These are phyloP conservation scores for Tromatobia lineatoria DNA, from an alignment of 2,888 invertebrate genomes.

Conservation along the genomic window DNA sequence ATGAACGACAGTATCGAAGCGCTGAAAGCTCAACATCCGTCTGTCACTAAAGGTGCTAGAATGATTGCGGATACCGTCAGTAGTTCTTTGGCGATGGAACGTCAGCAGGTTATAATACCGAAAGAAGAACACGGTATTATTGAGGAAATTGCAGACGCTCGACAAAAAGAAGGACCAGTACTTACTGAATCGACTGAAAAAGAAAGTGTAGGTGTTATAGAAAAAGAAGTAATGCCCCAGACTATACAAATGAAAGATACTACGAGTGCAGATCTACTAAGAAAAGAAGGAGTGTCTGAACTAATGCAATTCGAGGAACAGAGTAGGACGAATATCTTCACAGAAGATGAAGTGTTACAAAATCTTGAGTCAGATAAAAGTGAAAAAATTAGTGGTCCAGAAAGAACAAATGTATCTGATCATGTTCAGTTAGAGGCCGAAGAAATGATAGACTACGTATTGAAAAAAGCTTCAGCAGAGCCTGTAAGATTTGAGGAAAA, in stretches of 20 bases:
- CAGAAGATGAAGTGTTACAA: neutral
- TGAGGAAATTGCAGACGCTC: neutral
- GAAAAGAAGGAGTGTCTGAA: neutral
- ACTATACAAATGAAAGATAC: neutral
- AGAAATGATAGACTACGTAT: neutral
- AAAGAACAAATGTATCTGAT: neutral
- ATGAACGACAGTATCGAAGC: slow-evolving; percentile 44
- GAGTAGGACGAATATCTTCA: neutral
- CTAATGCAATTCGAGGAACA: neutral
- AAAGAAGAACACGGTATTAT: neutral
- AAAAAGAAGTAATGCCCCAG: slow-evolving; percentile 30
- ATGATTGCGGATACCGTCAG: slow-evolving; percentile 26
- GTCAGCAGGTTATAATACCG: slow-evolving; percentile 1
- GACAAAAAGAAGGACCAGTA: neutral
- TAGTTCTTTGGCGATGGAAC: slow-evolving; percentile 31
- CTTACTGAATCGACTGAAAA: neutral
- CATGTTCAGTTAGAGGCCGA: neutral
- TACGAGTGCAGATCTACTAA: neutral
- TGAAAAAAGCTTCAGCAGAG: neutral
- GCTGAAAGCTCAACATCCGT: slow-evolving; percentile 21
- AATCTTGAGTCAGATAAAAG: neutral
- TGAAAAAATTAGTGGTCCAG: neutral
- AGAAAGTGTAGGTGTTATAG: neutral
- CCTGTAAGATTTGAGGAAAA: slow-evolving; percentile 22
- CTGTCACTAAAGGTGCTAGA: slow-evolving; percentile 21